phyloP scores from a whole-genome alignment of 1,140 invertebrate species.

The Sminthurinus signatus region DNA sequence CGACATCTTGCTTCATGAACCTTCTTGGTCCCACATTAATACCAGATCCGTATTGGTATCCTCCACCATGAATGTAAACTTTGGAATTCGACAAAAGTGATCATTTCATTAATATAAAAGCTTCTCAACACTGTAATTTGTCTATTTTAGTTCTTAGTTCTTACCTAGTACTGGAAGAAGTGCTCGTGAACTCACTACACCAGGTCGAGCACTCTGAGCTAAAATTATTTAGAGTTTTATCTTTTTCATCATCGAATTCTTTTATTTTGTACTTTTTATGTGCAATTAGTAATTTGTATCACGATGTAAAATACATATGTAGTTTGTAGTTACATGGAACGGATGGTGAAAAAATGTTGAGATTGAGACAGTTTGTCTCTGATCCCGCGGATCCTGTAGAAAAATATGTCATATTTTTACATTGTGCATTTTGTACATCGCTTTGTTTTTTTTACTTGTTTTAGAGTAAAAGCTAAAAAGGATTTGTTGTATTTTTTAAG shows the following conservation, averaged over 20 bases:
- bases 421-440: too few relatives aligned
- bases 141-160: too few relatives aligned
- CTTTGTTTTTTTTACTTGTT: too few relatives aligned
- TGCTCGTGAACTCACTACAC: constrained; percentile 19
- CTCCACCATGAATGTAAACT: constrained; percentile 43
- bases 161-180: constrained; percentile 26
- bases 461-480: constrained; percentile 5
- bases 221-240: neutral
- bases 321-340: too few relatives aligned
- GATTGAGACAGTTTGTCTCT: too few relatives aligned
- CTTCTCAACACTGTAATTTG: too few relatives aligned
- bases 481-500: constrained; percentile 2
- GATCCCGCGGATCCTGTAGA: too few relatives aligned
- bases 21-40: constrained; percentile 40
- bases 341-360: too few relatives aligned
- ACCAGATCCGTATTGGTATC: constrained; percentile 27
- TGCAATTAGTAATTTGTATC: neutral
- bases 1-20: constrained; percentile 47
- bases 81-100: too few relatives aligned
- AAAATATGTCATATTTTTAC: too few relatives aligned
- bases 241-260: neutral
- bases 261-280: neutral
- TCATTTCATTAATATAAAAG: too few relatives aligned
- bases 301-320: neutral
- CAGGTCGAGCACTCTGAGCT: constrained; percentile 4